Base-by-base conservation (phyloP, 2,888 invertebrate species). In the Idaea biselata region DNA sequence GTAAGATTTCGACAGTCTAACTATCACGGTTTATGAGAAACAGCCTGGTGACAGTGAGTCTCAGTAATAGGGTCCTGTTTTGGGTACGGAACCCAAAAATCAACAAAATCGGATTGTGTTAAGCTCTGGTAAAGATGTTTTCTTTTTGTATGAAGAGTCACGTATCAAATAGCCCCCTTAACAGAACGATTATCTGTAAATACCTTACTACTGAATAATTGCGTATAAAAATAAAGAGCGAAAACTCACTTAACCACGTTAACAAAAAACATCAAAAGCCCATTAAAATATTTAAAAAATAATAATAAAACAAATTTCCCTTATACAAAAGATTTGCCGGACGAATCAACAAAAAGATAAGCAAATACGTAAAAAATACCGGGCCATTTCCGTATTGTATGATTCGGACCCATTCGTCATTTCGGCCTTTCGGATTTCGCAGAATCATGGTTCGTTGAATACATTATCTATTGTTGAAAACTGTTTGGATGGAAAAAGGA, bases 381-480 rank as follows among this genome's bases (percentile, higher is more conserved):
- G 73, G 75, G 67, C 75, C 79, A 76, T 80, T 83, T 83, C 82
- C 82, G 82, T 83, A 83, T 85, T 84, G 82, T 84, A 73, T 78
- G 80, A 82, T 80, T 81, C 74, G 75, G 73, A 74, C 73, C 76
- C 83, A 85, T 86, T 84, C 81, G 81, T 86, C 85, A 86, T 85
- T 81, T 77, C 68, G 16, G 55, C 61, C 61, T 63, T 60, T 33
- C 63, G 70, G 67, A 75, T 77, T 78, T 72, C 66, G 77, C 75
- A 65, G 73, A 76, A 76, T 81, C 83, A 78, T 73, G 81, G 72
- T 67, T 74, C 72, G 74, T 68, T 78, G 78, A 83, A 82, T 82
- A 83, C 80, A 82, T 82, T 80, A 83, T 76, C 75, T 74, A 67
- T 79, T 78, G 79, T 75, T 68, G 63, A 67, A 69, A 76, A 73